A percentile compares a stretch with the other conserved stretches of the same genome.
These are phyloP conservation scores for Hanleya hanleyi DNA, from an alignment of 2,888 invertebrate genomes.

Conservation along the genomic window DNA sequence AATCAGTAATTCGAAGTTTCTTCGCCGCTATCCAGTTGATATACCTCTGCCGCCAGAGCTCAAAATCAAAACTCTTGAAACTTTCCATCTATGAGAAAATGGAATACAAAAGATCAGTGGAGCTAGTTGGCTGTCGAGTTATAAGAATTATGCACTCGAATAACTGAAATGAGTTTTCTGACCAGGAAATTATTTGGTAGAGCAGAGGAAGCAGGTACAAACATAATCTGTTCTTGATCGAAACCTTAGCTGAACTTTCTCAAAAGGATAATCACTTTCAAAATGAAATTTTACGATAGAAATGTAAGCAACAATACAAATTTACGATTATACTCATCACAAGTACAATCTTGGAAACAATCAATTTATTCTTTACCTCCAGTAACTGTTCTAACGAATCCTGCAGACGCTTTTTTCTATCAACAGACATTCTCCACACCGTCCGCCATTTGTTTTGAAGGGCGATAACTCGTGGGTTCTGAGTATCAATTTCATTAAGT, in stretches of 20 bases:
- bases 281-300: too few species aligned
- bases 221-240: too few species aligned
- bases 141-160: too few species aligned
- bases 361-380: conserved; percentile 59
- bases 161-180: too few species aligned
- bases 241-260: too few species aligned
- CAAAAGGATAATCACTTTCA: too few species aligned
- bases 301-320: too few species aligned
- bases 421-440: conserved; percentile 72
- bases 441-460: conserved; percentile 71
- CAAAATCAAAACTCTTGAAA: conserved; percentile 73
- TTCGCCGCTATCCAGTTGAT: conserved; percentile 72
- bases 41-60: conserved; percentile 70
- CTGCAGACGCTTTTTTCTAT: conserved; percentile 71
- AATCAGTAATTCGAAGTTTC: conserved; percentile 72
- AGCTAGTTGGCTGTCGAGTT: too few species aligned
- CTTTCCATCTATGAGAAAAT: conserved; percentile 65
- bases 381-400: conserved; percentile 69
- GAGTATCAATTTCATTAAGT: conserved; percentile 64
- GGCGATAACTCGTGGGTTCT: conserved; percentile 64
- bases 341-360: not conserved
- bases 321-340: too few species aligned
- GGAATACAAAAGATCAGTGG: not conserved
- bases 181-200: too few species aligned
- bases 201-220: too few species aligned